Conservation (phyloP, 2,113 vertebrate genomes). For the Procavia capensis region DNA sequence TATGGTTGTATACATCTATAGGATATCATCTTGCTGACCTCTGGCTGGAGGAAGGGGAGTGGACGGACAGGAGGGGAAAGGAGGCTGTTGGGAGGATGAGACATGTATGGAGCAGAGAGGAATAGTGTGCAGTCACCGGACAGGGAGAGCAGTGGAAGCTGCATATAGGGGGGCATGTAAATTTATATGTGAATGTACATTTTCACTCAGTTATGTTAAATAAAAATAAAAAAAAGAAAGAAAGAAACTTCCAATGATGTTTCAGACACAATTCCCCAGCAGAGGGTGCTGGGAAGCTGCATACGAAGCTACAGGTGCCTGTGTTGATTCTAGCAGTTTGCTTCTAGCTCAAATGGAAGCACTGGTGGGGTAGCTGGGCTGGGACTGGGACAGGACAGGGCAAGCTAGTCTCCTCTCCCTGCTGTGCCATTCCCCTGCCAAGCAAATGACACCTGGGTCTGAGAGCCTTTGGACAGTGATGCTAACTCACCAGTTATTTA, state of each 20-base stretch:
- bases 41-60: too few relatives aligned
- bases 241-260: not conserved
- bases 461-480: not conserved
- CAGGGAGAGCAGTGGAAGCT: too few relatives aligned
- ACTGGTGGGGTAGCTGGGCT: not conserved
- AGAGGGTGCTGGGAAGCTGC: constrained; percentile 70
- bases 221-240: too few relatives aligned
- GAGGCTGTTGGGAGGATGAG: too few relatives aligned
- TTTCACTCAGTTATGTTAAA: too few relatives aligned
- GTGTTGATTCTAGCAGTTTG: not conserved
- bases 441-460: not conserved
- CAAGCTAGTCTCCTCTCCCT: not conserved
- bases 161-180: too few relatives aligned
- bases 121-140: too few relatives aligned
- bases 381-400: not conserved
- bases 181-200: too few relatives aligned
- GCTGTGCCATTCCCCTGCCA: not conserved
- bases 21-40: too few relatives aligned
- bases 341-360: not conserved
- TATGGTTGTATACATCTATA: too few relatives aligned
- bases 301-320: not conserved
- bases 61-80: too few relatives aligned
- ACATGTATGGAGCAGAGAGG: too few relatives aligned
- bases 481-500: constrained; percentile 98
- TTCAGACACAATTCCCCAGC: constrained; percentile 43